These are phyloP conservation scores for Epizoanthus rinbou DNA, from an alignment of 92 coral and sea anemone genomes.

Conservation along the genomic window DNA sequence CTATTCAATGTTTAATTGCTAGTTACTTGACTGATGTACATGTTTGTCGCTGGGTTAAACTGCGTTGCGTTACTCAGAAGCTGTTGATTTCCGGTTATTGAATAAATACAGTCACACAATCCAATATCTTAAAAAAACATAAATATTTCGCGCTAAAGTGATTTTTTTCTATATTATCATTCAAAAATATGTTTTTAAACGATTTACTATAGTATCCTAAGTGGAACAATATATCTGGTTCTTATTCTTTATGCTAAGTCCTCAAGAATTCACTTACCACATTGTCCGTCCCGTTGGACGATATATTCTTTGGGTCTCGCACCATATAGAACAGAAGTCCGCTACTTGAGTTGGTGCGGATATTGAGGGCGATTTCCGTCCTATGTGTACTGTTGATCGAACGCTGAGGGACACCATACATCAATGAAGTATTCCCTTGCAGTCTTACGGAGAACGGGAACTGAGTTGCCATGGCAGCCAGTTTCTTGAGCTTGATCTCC, in stretches of 20 bases:
- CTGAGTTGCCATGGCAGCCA: constrained; percentile 28
- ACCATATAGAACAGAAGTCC: constrained; percentile 66
- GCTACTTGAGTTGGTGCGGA: constrained; percentile 65
- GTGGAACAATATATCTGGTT: background rate
- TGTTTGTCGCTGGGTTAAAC: no score
- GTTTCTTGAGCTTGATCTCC: background rate
- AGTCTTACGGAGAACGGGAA: constrained; percentile 47
- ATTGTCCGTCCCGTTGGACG: constrained; percentile 4
- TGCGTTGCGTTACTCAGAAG: background rate
- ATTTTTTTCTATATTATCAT: no score
- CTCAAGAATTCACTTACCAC: constrained; percentile 27
- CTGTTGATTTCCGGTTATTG: background rate
- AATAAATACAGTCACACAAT: no score
- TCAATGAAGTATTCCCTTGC: constrained; percentile 43
- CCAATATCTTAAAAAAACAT: no score
- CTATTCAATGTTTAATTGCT: no score
- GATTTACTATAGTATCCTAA: no score
- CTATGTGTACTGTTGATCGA: constrained; percentile 40
- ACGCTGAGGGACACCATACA: constrained; percentile 46
- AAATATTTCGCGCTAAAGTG: no score
- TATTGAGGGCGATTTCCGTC: constrained; percentile 54
- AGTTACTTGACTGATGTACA: no score
- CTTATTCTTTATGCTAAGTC: background rate
- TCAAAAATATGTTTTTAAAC: no score
- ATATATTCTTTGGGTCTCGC: constrained; percentile 29